phyloP scores from a whole-genome alignment of 2,113 vertebrate species.

The Noturus placidus region DNA sequence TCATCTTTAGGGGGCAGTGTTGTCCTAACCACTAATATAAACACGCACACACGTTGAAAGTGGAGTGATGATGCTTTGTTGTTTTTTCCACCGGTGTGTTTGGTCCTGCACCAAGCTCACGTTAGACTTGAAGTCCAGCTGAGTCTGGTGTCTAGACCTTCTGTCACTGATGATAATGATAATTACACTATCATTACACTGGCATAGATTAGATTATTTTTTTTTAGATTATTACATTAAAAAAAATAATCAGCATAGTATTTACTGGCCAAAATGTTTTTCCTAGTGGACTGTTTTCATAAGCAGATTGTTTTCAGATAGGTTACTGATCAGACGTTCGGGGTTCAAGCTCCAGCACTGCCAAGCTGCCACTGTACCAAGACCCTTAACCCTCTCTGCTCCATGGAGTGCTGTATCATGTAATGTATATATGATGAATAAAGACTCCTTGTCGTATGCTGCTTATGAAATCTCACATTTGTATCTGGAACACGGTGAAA shows the following conservation, averaged over 20 bases:
- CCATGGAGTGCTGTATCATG: too few relatives aligned
- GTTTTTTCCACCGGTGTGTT: neutral
- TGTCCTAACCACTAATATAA: neutral
- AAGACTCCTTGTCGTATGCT: too few relatives aligned
- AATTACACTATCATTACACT: neutral
- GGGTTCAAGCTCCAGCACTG: too few relatives aligned
- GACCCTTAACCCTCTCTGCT: too few relatives aligned
- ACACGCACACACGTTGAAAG: neutral
- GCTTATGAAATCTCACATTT: neutral
- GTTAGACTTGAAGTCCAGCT: neutral
- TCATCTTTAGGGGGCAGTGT: constrained; percentile 13
- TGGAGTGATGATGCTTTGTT: neutral
- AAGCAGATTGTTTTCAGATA: neutral
- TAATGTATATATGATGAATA: too few relatives aligned
- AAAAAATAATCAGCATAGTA: neutral
- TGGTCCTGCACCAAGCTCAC: neutral
- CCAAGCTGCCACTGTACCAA: too few relatives aligned
- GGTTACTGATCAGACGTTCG: too few relatives aligned
- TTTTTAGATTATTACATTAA: neutral
- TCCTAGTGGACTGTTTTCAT: neutral
- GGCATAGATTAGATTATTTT: neutral
- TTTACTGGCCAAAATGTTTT: neutral
- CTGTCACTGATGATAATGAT: neutral
- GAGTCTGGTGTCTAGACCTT: neutral
- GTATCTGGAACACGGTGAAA: neutral